phyloP scores from a whole-genome alignment of 2,888 invertebrate genomes.

The Autographa gamma region DNA sequence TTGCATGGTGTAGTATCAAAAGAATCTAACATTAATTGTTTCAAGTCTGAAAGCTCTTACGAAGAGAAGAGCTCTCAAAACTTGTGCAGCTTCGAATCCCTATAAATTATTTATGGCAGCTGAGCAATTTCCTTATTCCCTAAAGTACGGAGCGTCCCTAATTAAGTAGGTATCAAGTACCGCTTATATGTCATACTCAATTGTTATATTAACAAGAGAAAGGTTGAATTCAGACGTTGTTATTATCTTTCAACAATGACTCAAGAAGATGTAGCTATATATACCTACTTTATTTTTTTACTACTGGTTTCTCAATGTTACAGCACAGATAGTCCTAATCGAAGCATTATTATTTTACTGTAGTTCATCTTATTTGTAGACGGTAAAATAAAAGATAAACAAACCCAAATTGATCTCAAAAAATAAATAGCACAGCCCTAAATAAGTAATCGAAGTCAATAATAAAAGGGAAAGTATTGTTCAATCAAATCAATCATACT shows the following conservation, averaged over 20 bases:
- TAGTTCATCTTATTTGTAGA: background rate
- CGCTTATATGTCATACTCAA: conserved; percentile 73
- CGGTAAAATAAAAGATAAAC: background rate
- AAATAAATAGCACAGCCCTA: conserved; percentile 30
- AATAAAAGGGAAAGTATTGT: conserved; percentile 56
- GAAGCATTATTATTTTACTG: too few species aligned
- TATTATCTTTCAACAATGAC: conserved; percentile 56
- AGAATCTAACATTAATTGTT: conserved; percentile 65
- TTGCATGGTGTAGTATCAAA: conserved; percentile 47
- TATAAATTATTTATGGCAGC: conserved; percentile 86
- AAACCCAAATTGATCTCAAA: conserved; percentile 17
- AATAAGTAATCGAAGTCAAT: conserved; percentile 54
- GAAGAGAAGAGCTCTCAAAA: conserved; percentile 79
- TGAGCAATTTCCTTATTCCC: conserved; percentile 77
- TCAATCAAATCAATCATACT: conserved; percentile 66
- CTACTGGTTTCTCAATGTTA: background rate
- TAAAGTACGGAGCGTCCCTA: conserved; percentile 64
- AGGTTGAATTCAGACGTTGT: conserved; percentile 69
- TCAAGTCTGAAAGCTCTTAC: conserved; percentile 54
- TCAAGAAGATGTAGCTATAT: too few species aligned
- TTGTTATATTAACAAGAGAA: conserved; percentile 72
- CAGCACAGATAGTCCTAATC: conserved; percentile 5
- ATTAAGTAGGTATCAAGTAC: conserved; percentile 80
- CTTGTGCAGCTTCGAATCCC: conserved; percentile 78
- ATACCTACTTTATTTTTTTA: too few species aligned